Percentiles rank a stretch among this genome's conserved stretches.
phyloP scores from a whole-genome alignment of 2,113 vertebrate genomes.

The Gallinago undulata region DNA sequence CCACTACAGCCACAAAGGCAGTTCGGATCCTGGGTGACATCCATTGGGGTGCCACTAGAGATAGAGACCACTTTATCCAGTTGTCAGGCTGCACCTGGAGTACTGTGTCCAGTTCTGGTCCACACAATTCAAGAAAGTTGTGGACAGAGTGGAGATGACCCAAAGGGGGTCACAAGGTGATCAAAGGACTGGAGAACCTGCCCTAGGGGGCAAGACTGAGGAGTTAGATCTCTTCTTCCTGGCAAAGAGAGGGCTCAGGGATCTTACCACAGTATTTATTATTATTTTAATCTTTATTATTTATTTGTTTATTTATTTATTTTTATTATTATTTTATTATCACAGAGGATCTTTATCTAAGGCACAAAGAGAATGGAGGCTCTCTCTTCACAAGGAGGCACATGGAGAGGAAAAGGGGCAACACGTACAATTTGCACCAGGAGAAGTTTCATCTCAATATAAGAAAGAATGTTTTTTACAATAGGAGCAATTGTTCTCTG shows the following conservation, averaged over 20 bases:
- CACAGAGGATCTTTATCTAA: not conserved
- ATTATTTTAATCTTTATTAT: too few species aligned
- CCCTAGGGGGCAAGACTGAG: not conserved
- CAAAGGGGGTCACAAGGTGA: not conserved
- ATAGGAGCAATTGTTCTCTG: too few species aligned
- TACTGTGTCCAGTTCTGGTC: not conserved
- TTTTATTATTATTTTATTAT: too few species aligned
- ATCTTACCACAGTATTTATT: not conserved
- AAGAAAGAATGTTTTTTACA: too few species aligned
- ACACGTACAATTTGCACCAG: too few species aligned
- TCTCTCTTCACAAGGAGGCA: too few species aligned
- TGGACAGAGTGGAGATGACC: not conserved
- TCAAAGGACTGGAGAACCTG: not conserved
- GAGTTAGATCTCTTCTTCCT: not conserved
- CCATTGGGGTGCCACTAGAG: not conserved
- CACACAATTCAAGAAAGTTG: too few species aligned
- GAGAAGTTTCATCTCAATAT: too few species aligned
- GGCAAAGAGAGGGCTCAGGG: not conserved
- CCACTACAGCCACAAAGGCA: not conserved
- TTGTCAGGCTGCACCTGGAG: too few species aligned
- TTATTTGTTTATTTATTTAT: too few species aligned
- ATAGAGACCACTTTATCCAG: not conserved
- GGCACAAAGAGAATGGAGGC: not conserved
- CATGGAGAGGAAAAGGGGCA: too few species aligned
- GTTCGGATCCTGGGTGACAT: rapidly evolving